Evolutionary conservation across 2,797 vertebrate species (phyloP).

Genomic region (Schizopygopsis malacanthus): DNA sequence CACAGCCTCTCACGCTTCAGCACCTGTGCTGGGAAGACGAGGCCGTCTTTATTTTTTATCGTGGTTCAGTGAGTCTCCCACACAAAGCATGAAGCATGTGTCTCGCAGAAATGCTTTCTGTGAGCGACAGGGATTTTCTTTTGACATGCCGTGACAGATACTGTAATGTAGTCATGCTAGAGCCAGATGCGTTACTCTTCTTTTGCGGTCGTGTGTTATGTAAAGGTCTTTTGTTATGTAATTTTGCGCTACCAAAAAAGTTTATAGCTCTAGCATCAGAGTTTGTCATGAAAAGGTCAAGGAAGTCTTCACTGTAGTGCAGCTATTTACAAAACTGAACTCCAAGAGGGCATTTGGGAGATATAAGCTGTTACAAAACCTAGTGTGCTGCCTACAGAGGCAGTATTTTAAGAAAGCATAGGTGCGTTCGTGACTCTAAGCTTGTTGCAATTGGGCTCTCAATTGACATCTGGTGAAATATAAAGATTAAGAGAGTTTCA

Average conservation of each 20-base stretch:
- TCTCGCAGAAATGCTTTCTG: not conserved
- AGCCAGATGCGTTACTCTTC: not conserved
- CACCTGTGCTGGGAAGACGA: constrained; percentile 52
- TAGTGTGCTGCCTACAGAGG: constrained; percentile 5
- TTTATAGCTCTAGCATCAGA: not conserved
- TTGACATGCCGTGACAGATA: constrained; percentile 2
- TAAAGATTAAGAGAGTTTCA: not conserved
- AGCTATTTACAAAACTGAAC: constrained; percentile 6
- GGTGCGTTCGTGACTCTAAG: not conserved
- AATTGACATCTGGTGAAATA: not conserved
- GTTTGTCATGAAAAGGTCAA: not conserved
- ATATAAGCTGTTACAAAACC: not conserved
- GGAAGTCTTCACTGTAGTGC: not conserved
- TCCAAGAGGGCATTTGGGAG: not conserved
- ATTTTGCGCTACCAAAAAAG: not conserved
- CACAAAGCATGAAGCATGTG: constrained; percentile 38
- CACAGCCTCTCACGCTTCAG: constrained; percentile 38
- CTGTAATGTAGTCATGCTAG: not conserved
- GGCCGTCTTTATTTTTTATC: constrained; percentile 31
- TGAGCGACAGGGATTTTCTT: not conserved
- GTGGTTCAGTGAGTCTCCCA: constrained; percentile 37
- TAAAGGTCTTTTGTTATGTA: constrained; percentile 12
- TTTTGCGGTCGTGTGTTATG: not conserved
- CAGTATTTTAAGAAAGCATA: constrained; percentile 7
- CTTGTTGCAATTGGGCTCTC: not conserved